Conservation (phyloP, 2,113 vertebrate genomes). For the Prunella himalayana region DNA sequence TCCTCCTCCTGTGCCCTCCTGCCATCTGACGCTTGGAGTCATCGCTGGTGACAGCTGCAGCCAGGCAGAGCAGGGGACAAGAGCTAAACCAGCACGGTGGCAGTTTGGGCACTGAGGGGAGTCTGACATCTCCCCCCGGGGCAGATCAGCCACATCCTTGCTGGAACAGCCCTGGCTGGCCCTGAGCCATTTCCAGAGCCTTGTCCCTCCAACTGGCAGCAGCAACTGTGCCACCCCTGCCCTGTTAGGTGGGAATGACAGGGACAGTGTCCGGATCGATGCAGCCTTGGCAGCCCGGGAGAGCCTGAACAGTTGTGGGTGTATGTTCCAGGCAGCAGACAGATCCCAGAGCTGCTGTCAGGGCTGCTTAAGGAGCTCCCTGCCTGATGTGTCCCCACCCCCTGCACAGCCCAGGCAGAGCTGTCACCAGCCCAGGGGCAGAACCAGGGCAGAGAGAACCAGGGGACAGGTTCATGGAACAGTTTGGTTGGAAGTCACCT, state of each 20-base stretch:
- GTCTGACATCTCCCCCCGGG: not conserved
- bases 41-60: not conserved
- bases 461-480: not conserved
- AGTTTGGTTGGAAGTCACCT: not conserved
- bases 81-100: not conserved
- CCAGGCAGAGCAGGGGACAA: not conserved
- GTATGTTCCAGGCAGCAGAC: fast-evolving
- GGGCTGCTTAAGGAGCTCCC: not conserved
- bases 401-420: not conserved
- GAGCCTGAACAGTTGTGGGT: not conserved
- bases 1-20: not conserved
- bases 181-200: not conserved
- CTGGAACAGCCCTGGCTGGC: not conserved
- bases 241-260: not conserved
- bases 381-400: not conserved
- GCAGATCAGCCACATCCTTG: not conserved
- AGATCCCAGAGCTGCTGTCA: not conserved
- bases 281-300: not conserved
- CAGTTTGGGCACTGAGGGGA: not conserved
- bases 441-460: not conserved
- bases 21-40: not conserved
- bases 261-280: not conserved
- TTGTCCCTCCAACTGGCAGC: not conserved
- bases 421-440: not conserved
- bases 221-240: not conserved